Base-by-base conservation (phyloP, 2,888 invertebrate species). In the Lithophane semibrunnea region DNA sequence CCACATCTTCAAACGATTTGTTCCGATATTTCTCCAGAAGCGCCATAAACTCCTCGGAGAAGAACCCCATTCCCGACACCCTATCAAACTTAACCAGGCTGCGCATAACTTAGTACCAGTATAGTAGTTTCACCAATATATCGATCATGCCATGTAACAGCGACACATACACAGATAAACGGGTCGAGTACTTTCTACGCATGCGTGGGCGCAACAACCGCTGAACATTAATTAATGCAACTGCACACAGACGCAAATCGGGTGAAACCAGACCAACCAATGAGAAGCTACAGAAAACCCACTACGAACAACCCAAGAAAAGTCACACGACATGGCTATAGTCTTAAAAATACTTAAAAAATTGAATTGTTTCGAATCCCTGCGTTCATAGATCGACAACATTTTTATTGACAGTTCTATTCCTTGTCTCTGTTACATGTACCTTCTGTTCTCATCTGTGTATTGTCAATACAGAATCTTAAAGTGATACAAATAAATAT, bases 121-220 rank as follows among this genome's bases (percentile, higher is more conserved):
- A 37, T 61, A 77, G 81, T 69, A 80, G 80, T 82, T 84, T 89
- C 83, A 73, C 79, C 80, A 80, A 88, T 83, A 82, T 88, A 88
- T 86, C 85, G 85, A 87, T 77, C 74, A 81, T 60, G 68, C 21
- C 71, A 69, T 76, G 74, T 85, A 77, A 81, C 89, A 80, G 66
- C 86, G 76, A 86, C 82, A 79, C 82, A 77, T 82, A 87, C 77
- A 82, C 84, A 84, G 88, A 86, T 84, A 86, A 86, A 86, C 86
- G 79, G 84, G 79, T 82, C 81, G 85, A 83, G 91, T 88, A 92
- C 94, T 88, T 88, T 88, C 88, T 88, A 88, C 80, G 84, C 84
- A 93, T 93, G 94, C 94, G 95, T 94, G 92, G 94, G 95, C 91
- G 93, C 89, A 88, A 90, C 91, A 88, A 90, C 91, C 90, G 90